phyloP scores from a whole-genome alignment of 2,888 invertebrate genomes.

The Temnothorax rugatulus region DNA sequence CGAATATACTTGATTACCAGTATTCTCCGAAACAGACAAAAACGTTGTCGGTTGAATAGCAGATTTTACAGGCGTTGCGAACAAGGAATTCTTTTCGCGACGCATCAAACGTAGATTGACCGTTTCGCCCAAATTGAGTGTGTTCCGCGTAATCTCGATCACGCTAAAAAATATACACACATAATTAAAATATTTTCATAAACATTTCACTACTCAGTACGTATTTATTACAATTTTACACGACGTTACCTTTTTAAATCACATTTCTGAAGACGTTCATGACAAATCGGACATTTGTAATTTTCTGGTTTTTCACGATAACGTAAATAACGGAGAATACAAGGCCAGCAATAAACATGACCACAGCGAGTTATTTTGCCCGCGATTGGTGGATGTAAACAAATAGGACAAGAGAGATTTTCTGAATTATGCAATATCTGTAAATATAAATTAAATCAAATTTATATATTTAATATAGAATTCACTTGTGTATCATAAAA shows the following conservation, averaged over 20 bases:
- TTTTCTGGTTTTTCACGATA: slow-evolving; percentile 91
- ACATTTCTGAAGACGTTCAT: slow-evolving; percentile 92
- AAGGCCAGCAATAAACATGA: slow-evolving; percentile 98
- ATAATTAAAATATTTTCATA: not conserved
- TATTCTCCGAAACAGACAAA: slow-evolving; percentile 86
- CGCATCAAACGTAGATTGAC: slow-evolving; percentile 95
- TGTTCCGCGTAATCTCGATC: slow-evolving; percentile 87
- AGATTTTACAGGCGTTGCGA: slow-evolving; percentile 87
- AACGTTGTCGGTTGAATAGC: slow-evolving; percentile 80
- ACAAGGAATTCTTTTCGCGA: slow-evolving; percentile 90
- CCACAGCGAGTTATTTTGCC: slow-evolving; percentile 98
- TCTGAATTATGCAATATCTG: slow-evolving; percentile 90
- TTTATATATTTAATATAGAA: not conserved
- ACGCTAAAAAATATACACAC: slow-evolving; percentile 87
- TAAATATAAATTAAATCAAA: slow-evolving; percentile 67
- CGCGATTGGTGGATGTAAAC: slow-evolving; percentile 94
- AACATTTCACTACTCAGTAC: not conserved
- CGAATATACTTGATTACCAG: slow-evolving; percentile 89
- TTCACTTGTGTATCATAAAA: not conserved
- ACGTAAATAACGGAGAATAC: slow-evolving; percentile 96
- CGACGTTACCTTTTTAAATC: slow-evolving; percentile 92
- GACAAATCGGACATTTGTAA: slow-evolving; percentile 97
- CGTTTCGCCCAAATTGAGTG: slow-evolving; percentile 89
- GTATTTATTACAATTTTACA: not conserved
- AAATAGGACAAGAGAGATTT: slow-evolving; percentile 95